Base-by-base conservation (phyloP, 1,140 invertebrate genomes). In the Drosophila littoralis region DNA sequence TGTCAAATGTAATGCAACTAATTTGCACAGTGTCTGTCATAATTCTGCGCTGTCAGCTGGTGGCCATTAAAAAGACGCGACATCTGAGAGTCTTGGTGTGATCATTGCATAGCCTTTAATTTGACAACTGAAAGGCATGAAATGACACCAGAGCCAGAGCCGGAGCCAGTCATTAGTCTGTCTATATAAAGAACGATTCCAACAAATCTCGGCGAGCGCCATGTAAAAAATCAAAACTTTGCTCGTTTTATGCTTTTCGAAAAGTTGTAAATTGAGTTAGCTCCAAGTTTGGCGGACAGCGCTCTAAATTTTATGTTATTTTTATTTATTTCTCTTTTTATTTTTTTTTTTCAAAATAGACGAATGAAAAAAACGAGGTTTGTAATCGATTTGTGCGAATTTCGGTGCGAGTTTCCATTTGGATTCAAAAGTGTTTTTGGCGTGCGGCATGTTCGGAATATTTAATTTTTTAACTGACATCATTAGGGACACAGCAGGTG, bases 401-500 rank as follows among this genome's bases (percentile, higher is more conserved):
- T 64, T 75, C 58, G 69, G 48, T 69, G 45, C 58, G 38, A 51
- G 64, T 79, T 84, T 76, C 59, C 38, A 75, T 79, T 83, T 72
- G 48, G 48, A 50, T 58, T 38, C 22, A 51, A 68, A 75, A 75
- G 63, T 82, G 75, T 46, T 84, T 83, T 80, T 77, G 77, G 83
- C 54, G 57, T 66, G 65, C 68, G 51, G 68, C 83, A 70, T 86
- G 84, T 66, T 83, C 48, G 79, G 83, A 86, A 88, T 86, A 73
- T 79, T 70, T 88, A 79, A 83, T 85, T 65, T 77, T 77, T 77
- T 57, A 42, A 82, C 72, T 86, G 72, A 68, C 68, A 86, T 86
- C 82, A 86, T 86, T 86, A 86, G 63, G 86, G 83, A 79, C 82
- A 86, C 82, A 86, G 83, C 82, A 86, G 82, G 82, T 86, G 82